Base-by-base conservation (phyloP, 2,113 vertebrate species). In the Baryphthengus martii region DNA sequence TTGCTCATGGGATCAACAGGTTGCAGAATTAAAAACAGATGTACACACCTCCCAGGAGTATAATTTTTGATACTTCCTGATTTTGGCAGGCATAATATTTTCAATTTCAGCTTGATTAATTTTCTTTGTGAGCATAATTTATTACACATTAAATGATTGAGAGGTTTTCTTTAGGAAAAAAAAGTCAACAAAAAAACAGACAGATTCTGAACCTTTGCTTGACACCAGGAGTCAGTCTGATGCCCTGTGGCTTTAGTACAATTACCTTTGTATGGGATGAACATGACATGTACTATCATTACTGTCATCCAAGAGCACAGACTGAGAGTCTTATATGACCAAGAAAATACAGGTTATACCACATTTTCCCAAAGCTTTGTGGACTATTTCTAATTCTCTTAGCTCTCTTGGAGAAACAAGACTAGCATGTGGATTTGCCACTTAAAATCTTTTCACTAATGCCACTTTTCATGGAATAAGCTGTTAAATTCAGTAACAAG, bases 11-110 rank as follows among this genome's bases (percentile, higher is more conserved):
- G 50, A 90, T 62, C 72, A 85, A 65, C 66, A 62, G 26, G 70
- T 72, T 81, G 58, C 9, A 85, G 53, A 91, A 82, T 85, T 75
- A 82, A 95, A 95, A 89, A 19, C 84, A 94, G 89, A 78, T 82
- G 77, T 92, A 94, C 66, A 49, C 37, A 72, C 9, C 47, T 94
- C 93, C 79, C 82, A 61, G 80, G 77, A 86, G 70, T 50, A 65
- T 53, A 67, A 89, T 78, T 89, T 90, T 75, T 68, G 49, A 75
- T 68, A 40, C 19, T 65, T 90, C 50, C 55, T 78, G 77, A 78
- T 85, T 94, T 89, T 87, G 49, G 29, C 39, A 76, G 70, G n/a
- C 62, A 77, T 72, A 13, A 42, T 63, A 79, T 91, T 86, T 87
- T 82, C 68, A 92, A 44, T 95, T 93, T 81, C 24, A 61, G 11